Evolutionary conservation across 2,113 vertebrate genomes (phyloP), one percentile per base, ranked within the genome.

Genomic region (Clarias gariepinus): DNA sequence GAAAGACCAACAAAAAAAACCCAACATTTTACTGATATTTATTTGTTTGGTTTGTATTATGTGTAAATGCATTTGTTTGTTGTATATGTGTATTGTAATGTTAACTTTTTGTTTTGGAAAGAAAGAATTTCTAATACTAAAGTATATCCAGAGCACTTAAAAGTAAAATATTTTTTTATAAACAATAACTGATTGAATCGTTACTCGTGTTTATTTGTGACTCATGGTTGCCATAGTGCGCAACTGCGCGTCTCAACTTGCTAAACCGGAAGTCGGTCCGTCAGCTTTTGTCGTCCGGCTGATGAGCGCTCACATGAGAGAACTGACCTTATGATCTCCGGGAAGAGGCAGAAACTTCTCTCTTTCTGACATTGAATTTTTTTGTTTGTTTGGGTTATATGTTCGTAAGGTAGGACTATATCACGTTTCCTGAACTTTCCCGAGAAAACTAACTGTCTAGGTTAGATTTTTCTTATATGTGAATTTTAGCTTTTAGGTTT

Each of bases 211-310:
- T 1, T 68, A 12, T 52, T 47, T 82, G 7, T 16, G 57, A 58
- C 2, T 30, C n/a, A 58, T 18, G 28, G 78, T 60, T 60, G 21
- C 55, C 30, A 61, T 81, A 41, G 25, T 18, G 25, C 18, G 2
- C 36, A 66, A 10, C 1, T 61, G 28, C 55, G 12, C 25, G 36
- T 82, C 28, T 83, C 0, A 2, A 8, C 33, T 55, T 5, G 18
- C 6, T 66, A 76, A 63, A 86, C 28, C 92, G 92, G 91, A 91
- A 91, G 88, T 63, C 55, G 78, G 89, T 91, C 78, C 92, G 91
- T 88, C 82, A 8, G 53, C 23, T 86, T 16, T 60, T 74, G 85
- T 57, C 11, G 55, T 82, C 89, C 89, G 91, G 73, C 66, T 81
- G 28, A 28, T 81, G 28, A 28, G 53, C 69, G 41, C 85, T 83